Conservation (phyloP, 2,888 invertebrate genomes). For the Rhamnusium bicolor region DNA sequence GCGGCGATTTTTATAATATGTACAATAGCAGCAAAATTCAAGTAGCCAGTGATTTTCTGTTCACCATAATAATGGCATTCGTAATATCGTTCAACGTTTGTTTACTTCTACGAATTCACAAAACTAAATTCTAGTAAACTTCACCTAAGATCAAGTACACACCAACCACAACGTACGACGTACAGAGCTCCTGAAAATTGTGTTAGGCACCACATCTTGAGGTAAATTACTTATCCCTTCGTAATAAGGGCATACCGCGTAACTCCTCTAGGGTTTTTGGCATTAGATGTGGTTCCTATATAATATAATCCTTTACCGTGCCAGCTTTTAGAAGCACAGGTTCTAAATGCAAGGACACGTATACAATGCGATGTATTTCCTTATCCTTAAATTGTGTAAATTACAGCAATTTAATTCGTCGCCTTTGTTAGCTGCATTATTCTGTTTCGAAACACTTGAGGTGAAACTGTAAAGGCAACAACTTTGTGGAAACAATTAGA, state of each 20-base stretch:
- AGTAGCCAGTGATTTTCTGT: too few relatives aligned
- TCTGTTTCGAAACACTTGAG: not conserved
- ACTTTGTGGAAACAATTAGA: not conserved
- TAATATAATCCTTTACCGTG: not conserved
- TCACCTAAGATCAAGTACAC: not conserved
- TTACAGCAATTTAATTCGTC: not conserved
- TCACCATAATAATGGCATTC: too few relatives aligned
- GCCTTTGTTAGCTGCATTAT: not conserved
- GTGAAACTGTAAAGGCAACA: not conserved
- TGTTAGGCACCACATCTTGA: conserved; percentile 21
- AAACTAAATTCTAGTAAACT: conserved; percentile 16
- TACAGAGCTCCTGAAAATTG: conserved; percentile 18
- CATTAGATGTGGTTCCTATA: conserved; percentile 15
- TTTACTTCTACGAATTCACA: conserved; percentile 4
- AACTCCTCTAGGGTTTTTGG: not conserved
- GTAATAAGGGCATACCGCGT: conserved; percentile 11
- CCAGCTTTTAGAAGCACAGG: not conserved
- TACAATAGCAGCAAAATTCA: too few relatives aligned
- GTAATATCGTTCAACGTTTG: not conserved
- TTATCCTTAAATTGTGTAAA: not conserved
- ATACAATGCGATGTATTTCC: not conserved
- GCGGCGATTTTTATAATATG: too few relatives aligned
- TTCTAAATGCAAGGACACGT: not conserved
- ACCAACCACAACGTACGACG: conserved; percentile 5
- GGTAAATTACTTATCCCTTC: conserved; percentile 25